Evolutionary conservation across 2,113 vertebrate genomes (phyloP).

Genomic region (Geococcyx californianus): DNA sequence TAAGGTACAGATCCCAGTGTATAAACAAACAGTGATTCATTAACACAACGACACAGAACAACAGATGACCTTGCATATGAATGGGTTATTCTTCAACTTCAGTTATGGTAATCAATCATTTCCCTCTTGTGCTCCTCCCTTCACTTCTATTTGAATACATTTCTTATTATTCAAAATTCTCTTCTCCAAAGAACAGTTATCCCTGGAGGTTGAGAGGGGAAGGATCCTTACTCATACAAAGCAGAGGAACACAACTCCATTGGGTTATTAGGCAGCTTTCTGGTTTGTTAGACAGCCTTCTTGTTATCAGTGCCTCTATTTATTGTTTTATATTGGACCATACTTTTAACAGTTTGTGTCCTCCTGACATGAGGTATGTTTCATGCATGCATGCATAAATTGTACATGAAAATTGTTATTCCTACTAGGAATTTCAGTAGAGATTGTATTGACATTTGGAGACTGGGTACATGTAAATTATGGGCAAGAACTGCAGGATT

Average conservation of each 20-base stretch:
- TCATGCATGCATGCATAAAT: background rate
- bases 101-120: constrained; percentile 53
- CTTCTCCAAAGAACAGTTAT: constrained; percentile 7
- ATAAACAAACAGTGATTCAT: constrained; percentile 69
- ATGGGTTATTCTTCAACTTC: constrained; percentile 58
- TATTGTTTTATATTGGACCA: background rate
- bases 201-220: background rate
- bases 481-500: background rate
- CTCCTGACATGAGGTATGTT: background rate
- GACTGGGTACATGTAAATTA: background rate
- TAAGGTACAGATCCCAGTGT: constrained; percentile 47
- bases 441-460: background rate
- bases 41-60: constrained; percentile 57
- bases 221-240: background rate
- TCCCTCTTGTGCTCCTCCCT: constrained; percentile 25
- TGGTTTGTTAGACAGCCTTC: background rate
- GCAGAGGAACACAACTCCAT: background rate
- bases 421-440: background rate
- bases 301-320: background rate
- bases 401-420: background rate
- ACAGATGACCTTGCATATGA: constrained; percentile 66
- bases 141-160: background rate
- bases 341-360: background rate
- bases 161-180: background rate
- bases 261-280: background rate